phyloP scores from a whole-genome alignment of 2,888 invertebrate species.

The Tenodera sinensis region DNA sequence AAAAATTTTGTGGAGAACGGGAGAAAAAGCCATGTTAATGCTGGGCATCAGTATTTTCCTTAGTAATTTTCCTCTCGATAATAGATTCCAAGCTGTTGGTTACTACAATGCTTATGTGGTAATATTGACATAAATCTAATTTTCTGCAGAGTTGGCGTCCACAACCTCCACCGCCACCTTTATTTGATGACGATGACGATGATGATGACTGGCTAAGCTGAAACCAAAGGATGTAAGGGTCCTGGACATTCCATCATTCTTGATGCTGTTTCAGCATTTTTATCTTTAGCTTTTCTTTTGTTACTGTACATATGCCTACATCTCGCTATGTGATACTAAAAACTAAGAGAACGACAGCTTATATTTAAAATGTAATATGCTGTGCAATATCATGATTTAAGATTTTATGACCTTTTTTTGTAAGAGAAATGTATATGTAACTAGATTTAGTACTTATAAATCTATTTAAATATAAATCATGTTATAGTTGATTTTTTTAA shows the following conservation, averaged over 20 bases:
- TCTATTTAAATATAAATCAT: not conserved
- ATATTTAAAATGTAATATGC: not conserved
- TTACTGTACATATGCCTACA: not conserved
- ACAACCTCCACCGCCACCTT: conserved; percentile 26
- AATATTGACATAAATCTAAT: not conserved
- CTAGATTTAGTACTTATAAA: not conserved
- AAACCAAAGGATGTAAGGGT: not conserved
- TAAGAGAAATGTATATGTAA: not conserved
- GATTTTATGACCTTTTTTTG: not conserved
- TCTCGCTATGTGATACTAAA: not conserved
- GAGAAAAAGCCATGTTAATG: too few species aligned
- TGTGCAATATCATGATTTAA: not conserved
- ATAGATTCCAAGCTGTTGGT: too few species aligned
- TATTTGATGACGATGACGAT: conserved; percentile 30
- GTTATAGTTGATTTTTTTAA: not conserved
- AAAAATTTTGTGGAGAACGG: too few species aligned
- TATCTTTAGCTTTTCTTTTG: not conserved
- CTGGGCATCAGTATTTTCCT: too few species aligned
- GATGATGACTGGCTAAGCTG: conserved; percentile 29
- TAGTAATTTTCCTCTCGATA: too few species aligned
- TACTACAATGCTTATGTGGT: too few species aligned
- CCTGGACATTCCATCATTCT: not conserved
- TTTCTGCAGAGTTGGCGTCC: conserved; percentile 25
- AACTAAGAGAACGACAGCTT: not conserved
- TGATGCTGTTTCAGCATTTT: not conserved